A percentile compares a stretch with the other conserved stretches of the same genome.
Evolutionary conservation across 2,888 invertebrate species (phyloP).

Genomic region (Trichopoda pennipes): DNA sequence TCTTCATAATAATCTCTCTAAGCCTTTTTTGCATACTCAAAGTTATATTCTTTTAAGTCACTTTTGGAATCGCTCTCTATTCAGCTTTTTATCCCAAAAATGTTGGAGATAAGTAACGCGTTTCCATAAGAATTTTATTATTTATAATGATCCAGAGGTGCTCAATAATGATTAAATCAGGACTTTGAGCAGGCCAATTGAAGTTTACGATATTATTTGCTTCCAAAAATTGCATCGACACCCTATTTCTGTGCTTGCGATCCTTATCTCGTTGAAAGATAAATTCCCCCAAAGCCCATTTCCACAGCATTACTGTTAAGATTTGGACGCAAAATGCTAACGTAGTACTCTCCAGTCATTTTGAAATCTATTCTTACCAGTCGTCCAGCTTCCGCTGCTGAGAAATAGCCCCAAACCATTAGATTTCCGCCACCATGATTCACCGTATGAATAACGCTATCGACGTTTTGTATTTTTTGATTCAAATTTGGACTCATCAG

Average conservation of each 20-base stretch:
- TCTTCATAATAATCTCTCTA: too few relatives aligned
- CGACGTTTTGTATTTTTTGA: conserved; percentile 2
- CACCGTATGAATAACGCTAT: conserved; percentile 1
- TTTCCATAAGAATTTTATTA: too few relatives aligned
- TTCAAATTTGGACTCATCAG: conserved; percentile 10
- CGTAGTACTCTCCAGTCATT: conserved; percentile 16
- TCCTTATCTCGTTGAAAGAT: conserved; percentile 5
- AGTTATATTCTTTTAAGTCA: too few relatives aligned
- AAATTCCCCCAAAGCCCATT: neutral
- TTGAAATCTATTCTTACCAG: conserved; percentile 4
- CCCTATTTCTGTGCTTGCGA: neutral
- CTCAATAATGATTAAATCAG: neutral
- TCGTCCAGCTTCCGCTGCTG: neutral
- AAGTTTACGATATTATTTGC: conserved; percentile 9
- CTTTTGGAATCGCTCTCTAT: too few relatives aligned
- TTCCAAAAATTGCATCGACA: neutral
- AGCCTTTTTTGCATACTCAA: too few relatives aligned
- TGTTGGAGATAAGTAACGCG: too few relatives aligned
- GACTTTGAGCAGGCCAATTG: neutral
- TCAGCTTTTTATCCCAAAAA: too few relatives aligned
- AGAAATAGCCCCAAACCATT: conserved; percentile 17
- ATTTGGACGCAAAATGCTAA: conserved; percentile 10
- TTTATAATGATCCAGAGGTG: neutral
- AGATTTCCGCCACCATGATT: too few relatives aligned
- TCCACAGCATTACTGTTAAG: neutral